Evolutionary conservation across 2,113 vertebrate species (phyloP).

Genomic region (Ploceus nigricollis): DNA sequence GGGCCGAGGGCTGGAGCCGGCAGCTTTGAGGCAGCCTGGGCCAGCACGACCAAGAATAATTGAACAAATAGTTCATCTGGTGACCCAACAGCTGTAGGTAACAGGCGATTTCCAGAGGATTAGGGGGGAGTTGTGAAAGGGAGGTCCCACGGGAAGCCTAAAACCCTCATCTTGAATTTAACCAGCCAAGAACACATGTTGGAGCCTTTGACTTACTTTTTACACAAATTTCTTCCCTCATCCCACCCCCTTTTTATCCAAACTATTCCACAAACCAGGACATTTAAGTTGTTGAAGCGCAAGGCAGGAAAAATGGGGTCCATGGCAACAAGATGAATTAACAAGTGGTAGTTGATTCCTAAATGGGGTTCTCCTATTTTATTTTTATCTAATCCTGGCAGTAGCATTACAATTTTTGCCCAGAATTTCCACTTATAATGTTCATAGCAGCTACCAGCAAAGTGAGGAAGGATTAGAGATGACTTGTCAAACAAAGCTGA

Average conservation of each 20-base stretch:
- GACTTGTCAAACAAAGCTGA: background rate
- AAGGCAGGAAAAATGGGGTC: background rate
- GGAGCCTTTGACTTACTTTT: constrained; percentile 45
- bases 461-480: background rate
- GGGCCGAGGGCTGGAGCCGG: constrained; percentile 49
- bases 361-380: background rate
- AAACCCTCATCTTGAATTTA: constrained; percentile 66
- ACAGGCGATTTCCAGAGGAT: constrained; percentile 78
- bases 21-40: constrained; percentile 73
- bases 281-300: background rate
- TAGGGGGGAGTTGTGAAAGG: constrained; percentile 72
- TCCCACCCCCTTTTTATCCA: background rate
- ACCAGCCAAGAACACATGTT: constrained; percentile 59
- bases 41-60: constrained; percentile 75
- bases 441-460: background rate
- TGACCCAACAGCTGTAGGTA: constrained; percentile 79
- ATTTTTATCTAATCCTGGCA: background rate
- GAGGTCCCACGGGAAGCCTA: constrained; percentile 73
- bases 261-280: background rate
- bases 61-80: constrained; percentile 78
- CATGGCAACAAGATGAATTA: background rate
- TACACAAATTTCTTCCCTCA: background rate
- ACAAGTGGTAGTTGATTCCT: background rate
- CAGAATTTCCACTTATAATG: background rate
- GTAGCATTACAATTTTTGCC: background rate